phyloP scores from a whole-genome alignment of 2,797 vertebrate genomes.

The Ptychadena robeensis region DNA sequence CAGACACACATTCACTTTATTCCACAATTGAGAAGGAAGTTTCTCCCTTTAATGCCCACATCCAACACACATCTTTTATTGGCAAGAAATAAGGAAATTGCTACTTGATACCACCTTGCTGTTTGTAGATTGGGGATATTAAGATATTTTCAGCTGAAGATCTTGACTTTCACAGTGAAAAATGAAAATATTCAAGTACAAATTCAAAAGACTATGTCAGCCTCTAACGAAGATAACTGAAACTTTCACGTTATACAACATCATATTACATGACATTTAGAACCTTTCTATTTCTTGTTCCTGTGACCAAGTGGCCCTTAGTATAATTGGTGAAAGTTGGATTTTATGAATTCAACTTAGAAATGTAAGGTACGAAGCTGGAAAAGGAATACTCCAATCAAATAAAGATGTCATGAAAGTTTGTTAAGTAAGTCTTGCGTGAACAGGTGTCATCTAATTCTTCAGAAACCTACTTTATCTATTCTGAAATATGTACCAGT shows the following conservation, averaged over 20 bases:
- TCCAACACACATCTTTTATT: background rate
- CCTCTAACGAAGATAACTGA: background rate
- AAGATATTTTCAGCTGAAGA: background rate
- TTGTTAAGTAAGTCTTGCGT: no score
- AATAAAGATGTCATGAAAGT: no score
- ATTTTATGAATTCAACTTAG: background rate
- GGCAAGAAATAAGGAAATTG: background rate
- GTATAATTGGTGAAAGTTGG: background rate
- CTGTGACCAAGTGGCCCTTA: background rate
- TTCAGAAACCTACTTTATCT: no score
- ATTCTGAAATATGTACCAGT: no score
- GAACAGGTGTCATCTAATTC: no score
- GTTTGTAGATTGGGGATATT: background rate
- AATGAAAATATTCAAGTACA: background rate
- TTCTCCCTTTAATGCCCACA: background rate
- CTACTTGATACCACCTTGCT: background rate
- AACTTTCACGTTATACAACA: background rate
- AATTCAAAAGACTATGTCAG: background rate
- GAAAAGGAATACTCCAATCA: no score
- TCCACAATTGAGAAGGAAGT: background rate
- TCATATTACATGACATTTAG: background rate
- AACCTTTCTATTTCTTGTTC: background rate
- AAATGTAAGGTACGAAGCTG: background rate
- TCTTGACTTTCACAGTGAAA: background rate
- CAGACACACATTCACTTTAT: no score